Percentiles rank a stretch among this genome's conserved stretches.
Conservation (phyloP, 2,888 invertebrate genomes). For the Cabera pusaria region DNA sequence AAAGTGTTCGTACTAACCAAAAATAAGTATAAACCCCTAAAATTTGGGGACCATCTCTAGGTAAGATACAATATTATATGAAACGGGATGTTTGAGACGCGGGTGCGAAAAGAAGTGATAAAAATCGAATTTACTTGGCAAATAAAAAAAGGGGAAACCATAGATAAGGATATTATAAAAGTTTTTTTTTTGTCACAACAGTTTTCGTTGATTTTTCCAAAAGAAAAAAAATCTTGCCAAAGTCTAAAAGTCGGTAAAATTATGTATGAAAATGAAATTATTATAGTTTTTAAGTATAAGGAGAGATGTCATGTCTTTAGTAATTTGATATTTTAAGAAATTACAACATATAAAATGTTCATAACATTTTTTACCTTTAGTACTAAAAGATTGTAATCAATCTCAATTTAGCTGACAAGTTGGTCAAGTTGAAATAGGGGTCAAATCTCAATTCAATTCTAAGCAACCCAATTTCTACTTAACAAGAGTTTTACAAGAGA, state of each 20-base stretch:
- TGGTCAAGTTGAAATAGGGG: too few species aligned
- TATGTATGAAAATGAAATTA: conserved; percentile 9
- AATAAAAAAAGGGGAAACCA: conserved; percentile 40
- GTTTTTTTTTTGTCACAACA: conserved; percentile 46
- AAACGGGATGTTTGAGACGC: conserved; percentile 20
- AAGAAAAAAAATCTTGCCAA: conserved; percentile 62
- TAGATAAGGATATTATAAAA: conserved; percentile 41
- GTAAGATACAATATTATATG: conserved; percentile 6
- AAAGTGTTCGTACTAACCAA: too few species aligned
- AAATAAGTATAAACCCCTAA: too few species aligned
- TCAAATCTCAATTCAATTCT: too few species aligned
- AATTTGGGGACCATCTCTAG: conserved; percentile 17
- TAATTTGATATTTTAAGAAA: too few species aligned
- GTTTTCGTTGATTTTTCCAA: conserved; percentile 34
- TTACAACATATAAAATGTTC: too few species aligned
- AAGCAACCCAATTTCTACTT: too few species aligned
- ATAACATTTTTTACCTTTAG: too few species aligned
- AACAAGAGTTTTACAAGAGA: too few species aligned
- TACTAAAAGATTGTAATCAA: too few species aligned
- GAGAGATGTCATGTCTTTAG: too few species aligned
- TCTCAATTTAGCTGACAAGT: too few species aligned
- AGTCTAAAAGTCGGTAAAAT: conserved; percentile 34
- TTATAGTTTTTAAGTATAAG: conserved; percentile 20
- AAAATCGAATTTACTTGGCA: conserved; percentile 79
- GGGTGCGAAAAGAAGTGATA: conserved; percentile 54